Conservation (phyloP, 2,888 invertebrate species). For the Imbricaverruca yamaguchii region DNA sequence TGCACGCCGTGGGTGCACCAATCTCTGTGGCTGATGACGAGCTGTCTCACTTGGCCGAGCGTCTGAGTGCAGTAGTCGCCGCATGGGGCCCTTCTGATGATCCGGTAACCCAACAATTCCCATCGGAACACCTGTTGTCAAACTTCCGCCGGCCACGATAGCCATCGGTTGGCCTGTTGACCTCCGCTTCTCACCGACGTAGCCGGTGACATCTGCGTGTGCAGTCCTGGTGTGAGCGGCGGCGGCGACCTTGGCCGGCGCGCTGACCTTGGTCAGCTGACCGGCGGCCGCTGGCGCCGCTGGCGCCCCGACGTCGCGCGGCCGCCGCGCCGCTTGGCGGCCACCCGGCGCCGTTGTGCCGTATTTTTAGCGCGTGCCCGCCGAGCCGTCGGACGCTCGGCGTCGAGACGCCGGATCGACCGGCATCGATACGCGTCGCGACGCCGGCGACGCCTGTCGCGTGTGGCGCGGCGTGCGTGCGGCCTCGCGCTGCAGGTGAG, state of each 20-base stretch:
- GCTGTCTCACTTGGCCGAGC: too few relatives aligned
- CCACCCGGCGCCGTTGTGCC: not conserved
- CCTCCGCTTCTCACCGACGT: too few relatives aligned
- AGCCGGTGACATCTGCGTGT: too few relatives aligned
- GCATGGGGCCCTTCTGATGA: too few relatives aligned
- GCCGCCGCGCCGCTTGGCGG: not conserved
- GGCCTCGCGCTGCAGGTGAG: not conserved
- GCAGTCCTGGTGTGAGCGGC: too few relatives aligned
- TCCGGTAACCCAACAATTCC: too few relatives aligned
- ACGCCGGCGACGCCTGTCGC: not conserved
- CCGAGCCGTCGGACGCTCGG: not conserved
- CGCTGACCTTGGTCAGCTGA: not conserved
- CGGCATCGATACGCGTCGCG: not conserved
- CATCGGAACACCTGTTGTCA: too few relatives aligned
- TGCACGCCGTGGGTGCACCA: too few relatives aligned
- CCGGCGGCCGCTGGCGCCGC: not conserved
- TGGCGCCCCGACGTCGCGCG: not conserved
- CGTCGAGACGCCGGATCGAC: not conserved
- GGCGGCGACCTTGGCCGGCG: not conserved
- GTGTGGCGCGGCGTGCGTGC: not conserved
- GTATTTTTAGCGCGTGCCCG: conserved; percentile 12
- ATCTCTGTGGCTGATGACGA: too few relatives aligned
- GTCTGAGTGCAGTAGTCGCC: too few relatives aligned
- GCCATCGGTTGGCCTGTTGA: too few relatives aligned
- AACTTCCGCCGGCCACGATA: too few relatives aligned